Conservation (phyloP, 2,113 vertebrate species). For the Danionella cerebrum region DNA sequence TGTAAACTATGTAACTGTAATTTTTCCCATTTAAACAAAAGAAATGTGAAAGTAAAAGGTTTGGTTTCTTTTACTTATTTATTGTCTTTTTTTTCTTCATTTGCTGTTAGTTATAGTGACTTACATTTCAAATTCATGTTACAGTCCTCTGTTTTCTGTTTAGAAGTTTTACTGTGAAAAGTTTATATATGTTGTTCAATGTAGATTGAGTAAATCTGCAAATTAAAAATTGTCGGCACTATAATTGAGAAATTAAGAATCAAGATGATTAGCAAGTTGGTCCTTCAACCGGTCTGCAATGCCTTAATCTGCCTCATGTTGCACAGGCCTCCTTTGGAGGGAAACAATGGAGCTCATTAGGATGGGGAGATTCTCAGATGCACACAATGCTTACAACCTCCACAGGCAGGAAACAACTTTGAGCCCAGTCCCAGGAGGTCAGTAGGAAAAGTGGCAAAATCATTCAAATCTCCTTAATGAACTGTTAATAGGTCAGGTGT, state of each 20-base stretch:
- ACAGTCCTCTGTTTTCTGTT: too few species aligned
- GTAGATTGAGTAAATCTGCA: too few species aligned
- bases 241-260: neutral
- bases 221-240: too few species aligned
- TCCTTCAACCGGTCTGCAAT: neutral
- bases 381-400: conserved; percentile 38
- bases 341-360: conserved; percentile 41
- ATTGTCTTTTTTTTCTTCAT: too few species aligned
- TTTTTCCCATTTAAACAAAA: too few species aligned
- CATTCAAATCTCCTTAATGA: conserved; percentile 47
- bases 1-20: too few species aligned
- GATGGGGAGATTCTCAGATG: neutral
- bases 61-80: too few species aligned
- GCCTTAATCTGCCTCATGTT: neutral
- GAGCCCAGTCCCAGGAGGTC: conserved; percentile 35
- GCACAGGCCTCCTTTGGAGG: conserved; percentile 10
- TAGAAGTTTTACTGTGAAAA: too few species aligned
- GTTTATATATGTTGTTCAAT: too few species aligned
- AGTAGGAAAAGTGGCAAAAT: conserved; percentile 41
- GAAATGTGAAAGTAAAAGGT: too few species aligned
- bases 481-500: conserved; percentile 31
- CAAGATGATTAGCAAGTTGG: neutral
- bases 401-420: conserved; percentile 37
- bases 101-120: too few species aligned
- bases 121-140: too few species aligned